Percentiles rank a stretch among this genome's conserved stretches.
phyloP scores from a whole-genome alignment of 2,888 invertebrate genomes.

The Neoaliturus tenellus region DNA sequence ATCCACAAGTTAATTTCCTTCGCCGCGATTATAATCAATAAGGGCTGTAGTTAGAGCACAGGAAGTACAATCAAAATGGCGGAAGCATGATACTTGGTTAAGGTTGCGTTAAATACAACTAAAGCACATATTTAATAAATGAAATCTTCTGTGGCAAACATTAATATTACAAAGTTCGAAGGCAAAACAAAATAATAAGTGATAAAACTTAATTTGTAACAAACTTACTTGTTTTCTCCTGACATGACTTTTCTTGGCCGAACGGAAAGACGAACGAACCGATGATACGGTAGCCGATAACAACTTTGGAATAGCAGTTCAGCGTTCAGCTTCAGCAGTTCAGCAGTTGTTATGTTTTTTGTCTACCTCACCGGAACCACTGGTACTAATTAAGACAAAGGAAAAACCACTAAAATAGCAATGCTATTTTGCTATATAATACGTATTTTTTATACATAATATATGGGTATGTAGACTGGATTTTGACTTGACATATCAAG shows the following conservation, averaged over 20 bases:
- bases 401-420: background rate
- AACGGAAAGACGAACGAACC: constrained; percentile 33
- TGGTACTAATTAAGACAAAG: background rate
- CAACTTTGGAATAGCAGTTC: background rate
- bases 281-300: constrained; percentile 28
- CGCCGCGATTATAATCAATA: too few relatives aligned
- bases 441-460: too few relatives aligned
- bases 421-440: too few relatives aligned
- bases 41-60: background rate
- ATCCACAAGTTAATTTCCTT: too few relatives aligned
- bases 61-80: constrained; percentile 1
- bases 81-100: background rate
- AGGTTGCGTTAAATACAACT: too few relatives aligned
- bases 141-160: too few relatives aligned
- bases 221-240: constrained; percentile 54
- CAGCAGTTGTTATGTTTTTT: too few relatives aligned
- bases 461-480: too few relatives aligned
- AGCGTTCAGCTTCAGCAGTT: too few relatives aligned
- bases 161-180: too few relatives aligned
- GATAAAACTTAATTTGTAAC: background rate
- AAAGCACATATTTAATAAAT: too few relatives aligned
- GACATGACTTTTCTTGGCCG: constrained; percentile 50
- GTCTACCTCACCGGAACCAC: background rate
- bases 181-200: background rate
- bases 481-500: too few relatives aligned